phyloP scores from a whole-genome alignment of 2,797 vertebrate genomes.

The Lophius americanus region DNA sequence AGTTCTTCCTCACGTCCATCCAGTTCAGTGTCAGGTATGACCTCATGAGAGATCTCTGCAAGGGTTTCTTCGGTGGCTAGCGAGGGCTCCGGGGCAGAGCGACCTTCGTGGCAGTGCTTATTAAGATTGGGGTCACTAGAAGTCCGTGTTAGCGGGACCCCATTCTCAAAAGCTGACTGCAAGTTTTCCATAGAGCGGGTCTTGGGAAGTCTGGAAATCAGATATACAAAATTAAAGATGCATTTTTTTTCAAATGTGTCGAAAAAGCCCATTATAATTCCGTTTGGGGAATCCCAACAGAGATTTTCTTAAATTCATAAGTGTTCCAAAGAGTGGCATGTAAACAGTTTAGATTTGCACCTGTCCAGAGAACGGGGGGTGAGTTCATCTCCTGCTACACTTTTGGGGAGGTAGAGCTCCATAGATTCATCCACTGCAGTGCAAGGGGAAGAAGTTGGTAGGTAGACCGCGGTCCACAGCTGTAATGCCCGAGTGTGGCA shows the following conservation, averaged over 20 bases:
- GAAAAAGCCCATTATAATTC: background rate
- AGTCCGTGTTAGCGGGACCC: constrained; percentile 90
- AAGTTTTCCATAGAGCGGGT: constrained; percentile 98
- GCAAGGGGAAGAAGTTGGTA: constrained; percentile 94
- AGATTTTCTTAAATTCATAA: no score
- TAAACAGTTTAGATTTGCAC: constrained; percentile 61
- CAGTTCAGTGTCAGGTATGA: constrained; percentile 27
- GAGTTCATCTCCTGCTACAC: constrained; percentile 90
- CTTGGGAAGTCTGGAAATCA: constrained; percentile 90
- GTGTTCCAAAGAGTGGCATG: background rate
- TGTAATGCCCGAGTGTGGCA: constrained; percentile 96
- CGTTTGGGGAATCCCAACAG: constrained; percentile 43
- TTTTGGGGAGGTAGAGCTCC: constrained; percentile 90
- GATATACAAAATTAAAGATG: background rate
- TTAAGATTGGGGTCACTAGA: constrained; percentile 99
- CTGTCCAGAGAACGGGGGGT: constrained; percentile 91
- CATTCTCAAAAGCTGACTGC: constrained; percentile 91
- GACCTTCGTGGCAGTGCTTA: constrained; percentile 93
- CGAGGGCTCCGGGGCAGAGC: constrained; percentile 81
- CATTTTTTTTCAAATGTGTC: background rate
- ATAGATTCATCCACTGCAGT: constrained; percentile 95
- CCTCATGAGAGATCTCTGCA: constrained; percentile 43
- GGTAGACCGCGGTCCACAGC: constrained; percentile 97
- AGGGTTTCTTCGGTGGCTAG: constrained; percentile 59
- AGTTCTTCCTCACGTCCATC: constrained; percentile 48